These are phyloP conservation scores for Carposina sasakii DNA, from an alignment of 1,140 invertebrate species.

Conservation along the genomic window DNA sequence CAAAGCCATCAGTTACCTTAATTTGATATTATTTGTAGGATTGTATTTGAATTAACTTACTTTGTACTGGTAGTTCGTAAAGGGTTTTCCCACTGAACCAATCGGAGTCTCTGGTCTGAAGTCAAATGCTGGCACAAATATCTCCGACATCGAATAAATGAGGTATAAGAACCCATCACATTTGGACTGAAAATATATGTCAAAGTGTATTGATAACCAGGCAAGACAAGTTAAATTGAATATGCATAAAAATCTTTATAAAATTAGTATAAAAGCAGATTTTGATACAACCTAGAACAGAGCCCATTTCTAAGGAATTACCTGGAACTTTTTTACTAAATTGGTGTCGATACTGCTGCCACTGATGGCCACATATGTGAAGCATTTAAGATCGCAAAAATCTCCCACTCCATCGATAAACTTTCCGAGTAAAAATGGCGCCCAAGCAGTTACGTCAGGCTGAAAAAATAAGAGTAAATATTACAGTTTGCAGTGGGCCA, in stretches of 20 bases:
- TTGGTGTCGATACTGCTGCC: constrained; percentile 33
- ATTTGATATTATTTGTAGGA: too few relatives aligned
- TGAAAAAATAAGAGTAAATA: too few relatives aligned
- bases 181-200: constrained; percentile 20
- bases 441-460: constrained; percentile 34
- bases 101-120: constrained; percentile 24
- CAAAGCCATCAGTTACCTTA: too few relatives aligned
- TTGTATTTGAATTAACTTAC: too few relatives aligned
- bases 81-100: constrained; percentile 25
- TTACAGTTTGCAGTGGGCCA: too few relatives aligned
- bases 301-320: too few relatives aligned
- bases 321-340: constrained; percentile 26
- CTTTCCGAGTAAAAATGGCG: constrained; percentile 33
- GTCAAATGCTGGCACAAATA: constrained; percentile 28
- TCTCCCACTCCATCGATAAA: constrained; percentile 32
- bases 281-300: too few relatives aligned
- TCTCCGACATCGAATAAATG: constrained; percentile 35
- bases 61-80: constrained; percentile 22
- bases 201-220: too few relatives aligned
- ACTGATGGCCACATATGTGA: constrained; percentile 36
- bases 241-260: too few relatives aligned
- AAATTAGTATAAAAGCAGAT: too few relatives aligned
- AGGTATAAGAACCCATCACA: constrained; percentile 21
- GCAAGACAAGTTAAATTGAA: too few relatives aligned
- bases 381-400: constrained; percentile 34